Conservation (phyloP, 2,888 invertebrate genomes). For the Melitaea athalia region DNA sequence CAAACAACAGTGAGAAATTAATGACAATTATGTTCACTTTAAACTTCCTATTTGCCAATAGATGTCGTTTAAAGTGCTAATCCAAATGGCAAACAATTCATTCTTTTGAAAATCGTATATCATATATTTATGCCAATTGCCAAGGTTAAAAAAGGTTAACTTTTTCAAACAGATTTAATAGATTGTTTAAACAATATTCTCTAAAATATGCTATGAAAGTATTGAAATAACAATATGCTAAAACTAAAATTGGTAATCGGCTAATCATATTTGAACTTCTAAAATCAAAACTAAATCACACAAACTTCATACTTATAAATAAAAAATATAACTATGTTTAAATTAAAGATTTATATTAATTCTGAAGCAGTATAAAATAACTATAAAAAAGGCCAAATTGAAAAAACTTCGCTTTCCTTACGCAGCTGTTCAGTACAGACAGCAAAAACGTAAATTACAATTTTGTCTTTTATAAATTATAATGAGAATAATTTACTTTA, state of each 20-base stretch:
- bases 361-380: neutral
- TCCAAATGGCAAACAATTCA: too few species aligned
- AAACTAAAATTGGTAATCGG: too few species aligned
- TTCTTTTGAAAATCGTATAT: too few species aligned
- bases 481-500: neutral
- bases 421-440: constrained; percentile 15
- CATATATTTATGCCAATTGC: too few species aligned
- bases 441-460: neutral
- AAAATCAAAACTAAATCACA: too few species aligned
- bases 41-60: constrained; percentile 13
- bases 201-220: too few species aligned
- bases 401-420: constrained; percentile 8
- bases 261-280: too few species aligned
- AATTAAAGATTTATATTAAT: neutral
- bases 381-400: constrained; percentile 8
- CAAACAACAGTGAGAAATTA: neutral
- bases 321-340: neutral
- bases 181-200: too few species aligned
- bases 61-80: constrained; percentile 10
- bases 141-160: too few species aligned
- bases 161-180: too few species aligned
- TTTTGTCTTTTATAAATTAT: neutral
- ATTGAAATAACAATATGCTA: too few species aligned
- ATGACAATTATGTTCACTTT: neutral
- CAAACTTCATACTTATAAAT: too few species aligned